These are phyloP conservation scores for Drosophila nr. perissopoda DNA, from an alignment of 2,888 invertebrate species.

Conservation along the genomic window DNA sequence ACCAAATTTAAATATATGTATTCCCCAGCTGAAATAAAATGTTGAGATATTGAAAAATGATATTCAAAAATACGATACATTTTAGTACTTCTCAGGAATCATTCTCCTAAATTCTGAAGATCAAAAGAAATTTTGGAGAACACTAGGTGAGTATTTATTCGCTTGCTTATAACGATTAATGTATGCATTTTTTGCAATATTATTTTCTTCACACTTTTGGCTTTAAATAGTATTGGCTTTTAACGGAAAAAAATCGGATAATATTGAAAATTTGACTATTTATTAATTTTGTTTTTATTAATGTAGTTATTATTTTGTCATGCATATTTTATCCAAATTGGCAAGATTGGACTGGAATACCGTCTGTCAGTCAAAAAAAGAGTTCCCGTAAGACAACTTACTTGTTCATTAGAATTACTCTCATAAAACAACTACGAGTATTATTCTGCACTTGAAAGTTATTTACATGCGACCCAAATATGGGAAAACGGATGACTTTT, in stretches of 20 bases:
- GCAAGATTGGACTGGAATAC: too few species aligned
- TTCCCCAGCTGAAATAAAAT: background rate
- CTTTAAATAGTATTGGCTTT: background rate
- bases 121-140: background rate
- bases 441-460: background rate
- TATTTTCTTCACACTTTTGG: background rate
- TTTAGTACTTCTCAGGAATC: background rate
- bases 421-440: background rate
- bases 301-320: background rate
- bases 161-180: background rate
- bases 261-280: background rate
- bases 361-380: background rate
- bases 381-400: background rate
- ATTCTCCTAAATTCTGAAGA: background rate
- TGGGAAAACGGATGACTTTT: background rate
- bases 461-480: background rate
- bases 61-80: background rate
- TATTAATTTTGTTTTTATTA: background rate
- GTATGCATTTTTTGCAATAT: rapidly evolving
- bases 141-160: background rate
- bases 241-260: background rate
- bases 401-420: background rate
- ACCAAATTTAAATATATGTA: background rate
- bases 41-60: background rate
- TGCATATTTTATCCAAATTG: background rate